Base-by-base conservation (phyloP, 1,140 invertebrate genomes). In the Drosophila jambulina region DNA sequence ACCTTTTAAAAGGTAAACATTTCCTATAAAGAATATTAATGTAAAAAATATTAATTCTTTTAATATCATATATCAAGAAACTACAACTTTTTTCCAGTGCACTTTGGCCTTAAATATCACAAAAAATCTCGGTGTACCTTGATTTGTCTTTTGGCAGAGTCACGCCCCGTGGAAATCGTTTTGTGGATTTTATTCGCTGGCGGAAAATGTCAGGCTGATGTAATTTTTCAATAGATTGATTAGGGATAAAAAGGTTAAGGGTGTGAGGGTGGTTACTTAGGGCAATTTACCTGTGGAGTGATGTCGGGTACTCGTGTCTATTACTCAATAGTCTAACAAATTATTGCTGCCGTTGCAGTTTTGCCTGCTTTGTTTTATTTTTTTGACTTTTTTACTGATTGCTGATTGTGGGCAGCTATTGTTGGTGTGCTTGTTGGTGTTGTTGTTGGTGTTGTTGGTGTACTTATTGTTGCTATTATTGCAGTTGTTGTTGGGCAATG, bases 261-360 rank as follows among this genome's bases (percentile, higher is more conserved):
- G 67, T 51, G 67, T 4, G 36, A 53, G 61, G 65, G 45, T n/a
- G 62, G 46, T 34, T 25, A 25, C 32, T 3, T 12, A 23, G 32
- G 62, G 48, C 32, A 46, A 40, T 25, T 49, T 59, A 72, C 67
- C 51, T 71, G 65, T 70, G 53, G 53, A 71, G 40, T 71, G 42
- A 48, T 46, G 65, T 25, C 36, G 56, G 69, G 65, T 45, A 54
- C 51, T 58, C 53, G 69, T 51, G 69, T 71, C 69, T 72, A 72
- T 72, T 72, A 72, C 69, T 72, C 69, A 72, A 72, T 59, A 71
- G 69, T 51, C 69, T 60, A 60, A 72, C 69, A 72, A 72, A 72
- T 72, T 71, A 72, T 72, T 72, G 69, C 54, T 72, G 53, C 32
- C 38, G 32, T 36, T 71, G 45, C 64, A 65, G 40, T 60, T 65